Base-by-base conservation (phyloP, 1,140 invertebrate genomes). In the Lasioglossum baleicum region DNA sequence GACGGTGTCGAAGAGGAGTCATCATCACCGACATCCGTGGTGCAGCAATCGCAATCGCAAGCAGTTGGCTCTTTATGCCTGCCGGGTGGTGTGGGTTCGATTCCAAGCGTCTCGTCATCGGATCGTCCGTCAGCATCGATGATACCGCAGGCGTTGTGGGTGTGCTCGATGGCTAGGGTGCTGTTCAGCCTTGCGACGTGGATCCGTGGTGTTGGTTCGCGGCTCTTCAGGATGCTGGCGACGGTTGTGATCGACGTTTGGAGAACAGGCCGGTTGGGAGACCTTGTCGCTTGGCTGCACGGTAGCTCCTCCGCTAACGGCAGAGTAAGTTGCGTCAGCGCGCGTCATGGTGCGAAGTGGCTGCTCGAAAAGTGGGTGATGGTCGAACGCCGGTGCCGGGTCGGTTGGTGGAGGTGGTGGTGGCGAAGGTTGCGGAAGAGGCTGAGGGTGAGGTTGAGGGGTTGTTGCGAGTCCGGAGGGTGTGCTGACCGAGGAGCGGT, bases 1-100 rank as follows among this genome's bases (percentile, higher is more conserved):
- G 58, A 70, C 11, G 51, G 56, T 13, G 64, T 5, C 11, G 64
- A 69, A 17, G 40, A 7, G 22, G 68, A 42, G 56, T 74, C 44
- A 22, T 76, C 56, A n/a, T 82, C 82, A 51, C 51, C 7, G 48
- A 17, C 1, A 3, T 31, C 53, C 10, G 53, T 58, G 56, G 5
- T n/a, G n/a, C 80, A 81, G 17, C 56, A 58, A 13, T 82, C 63
- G 73, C 76, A 72, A 64, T 51, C 73, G 79, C 76, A 80, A 76
- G 80, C 79, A 65, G 83, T 80, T 3, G 84, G 82, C 11, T 82
- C 88, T 69, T 77, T 89, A 61, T 91, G 91, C 80, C 89, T 88
- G 2, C 88, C 80, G 68, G 83, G 87, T 17, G 87, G 88, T 13
- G 86, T 88, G 42, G 88, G 84, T 67, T 84, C 88, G 67, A 88